Percentiles rank a stretch among this genome's conserved stretches.
phyloP scores from a whole-genome alignment of 2,797 vertebrate genomes.

The Limosa lapponica region DNA sequence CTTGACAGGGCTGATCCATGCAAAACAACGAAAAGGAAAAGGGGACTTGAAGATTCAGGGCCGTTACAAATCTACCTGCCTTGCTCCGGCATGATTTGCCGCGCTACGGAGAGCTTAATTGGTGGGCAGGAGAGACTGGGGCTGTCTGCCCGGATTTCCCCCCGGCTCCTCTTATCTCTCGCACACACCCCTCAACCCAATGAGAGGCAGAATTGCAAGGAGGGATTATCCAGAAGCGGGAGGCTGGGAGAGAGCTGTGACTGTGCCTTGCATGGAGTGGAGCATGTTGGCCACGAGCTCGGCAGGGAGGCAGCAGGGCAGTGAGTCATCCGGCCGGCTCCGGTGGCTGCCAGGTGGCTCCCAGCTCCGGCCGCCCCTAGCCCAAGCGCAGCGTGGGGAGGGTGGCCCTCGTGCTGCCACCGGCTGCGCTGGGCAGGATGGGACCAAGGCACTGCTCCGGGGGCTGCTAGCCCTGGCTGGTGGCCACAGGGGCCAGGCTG shows the following conservation, averaged over 20 bases:
- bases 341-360: neutral
- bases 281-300: neutral
- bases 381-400: neutral
- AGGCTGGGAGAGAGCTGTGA: neutral
- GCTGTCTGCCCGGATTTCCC: neutral
- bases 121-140: neutral
- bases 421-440: neutral
- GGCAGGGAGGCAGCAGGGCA: neutral
- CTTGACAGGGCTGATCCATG: slow-evolving; percentile 12
- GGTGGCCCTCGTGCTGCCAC: neutral
- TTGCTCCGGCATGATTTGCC: neutral
- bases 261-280: accelerated
- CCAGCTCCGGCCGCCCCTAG: neutral
- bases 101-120: neutral
- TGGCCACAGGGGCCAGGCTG: neutral
- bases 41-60: neutral
- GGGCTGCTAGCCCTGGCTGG: neutral
- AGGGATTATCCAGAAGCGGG: neutral
- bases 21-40: neutral
- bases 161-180: accelerated
- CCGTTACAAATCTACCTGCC: neutral
- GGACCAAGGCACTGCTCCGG: neutral
- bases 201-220: accelerated
- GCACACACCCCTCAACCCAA: accelerated
- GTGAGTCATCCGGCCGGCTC: neutral